Percentiles rank a stretch among this genome's conserved stretches.
Evolutionary conservation across 2,113 vertebrate species (phyloP).

Genomic region (Engystomops pustulosus): DNA sequence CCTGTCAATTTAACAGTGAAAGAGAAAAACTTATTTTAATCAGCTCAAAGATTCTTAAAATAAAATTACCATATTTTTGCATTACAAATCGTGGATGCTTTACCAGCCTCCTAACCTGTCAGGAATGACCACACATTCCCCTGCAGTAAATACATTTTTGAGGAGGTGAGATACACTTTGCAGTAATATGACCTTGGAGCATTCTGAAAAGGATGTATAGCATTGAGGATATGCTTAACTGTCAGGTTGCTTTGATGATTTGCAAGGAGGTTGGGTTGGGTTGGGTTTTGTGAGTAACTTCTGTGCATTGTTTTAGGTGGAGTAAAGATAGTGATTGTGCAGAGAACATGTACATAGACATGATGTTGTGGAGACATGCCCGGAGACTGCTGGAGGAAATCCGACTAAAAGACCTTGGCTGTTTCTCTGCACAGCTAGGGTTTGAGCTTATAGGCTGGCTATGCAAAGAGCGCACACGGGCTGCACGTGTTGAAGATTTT

Average conservation of each 20-base stretch:
- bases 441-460: slow-evolving; percentile 97
- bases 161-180: too few relatives aligned
- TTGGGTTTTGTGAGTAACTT: neutral
- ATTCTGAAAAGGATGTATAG: too few relatives aligned
- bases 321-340: slow-evolving; percentile 86
- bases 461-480: slow-evolving; percentile 88
- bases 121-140: too few relatives aligned
- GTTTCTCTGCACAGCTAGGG: slow-evolving; percentile 93
- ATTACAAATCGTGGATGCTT: too few relatives aligned
- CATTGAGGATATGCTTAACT: too few relatives aligned
- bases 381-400: slow-evolving; percentile 92
- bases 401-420: slow-evolving; percentile 91
- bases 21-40: too few relatives aligned
- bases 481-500: slow-evolving; percentile 90
- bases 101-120: too few relatives aligned
- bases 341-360: slow-evolving; percentile 97
- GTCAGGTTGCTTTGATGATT: neutral
- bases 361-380: slow-evolving; percentile 98
- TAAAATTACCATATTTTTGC: too few relatives aligned
- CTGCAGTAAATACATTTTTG: too few relatives aligned
- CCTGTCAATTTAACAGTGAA: too few relatives aligned
- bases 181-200: too few relatives aligned
- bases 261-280: neutral
- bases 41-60: too few relatives aligned
- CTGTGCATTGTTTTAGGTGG: slow-evolving; percentile 68